Base-by-base conservation (phyloP, 2,113 vertebrate species). In the Tonatia bakeri region DNA sequence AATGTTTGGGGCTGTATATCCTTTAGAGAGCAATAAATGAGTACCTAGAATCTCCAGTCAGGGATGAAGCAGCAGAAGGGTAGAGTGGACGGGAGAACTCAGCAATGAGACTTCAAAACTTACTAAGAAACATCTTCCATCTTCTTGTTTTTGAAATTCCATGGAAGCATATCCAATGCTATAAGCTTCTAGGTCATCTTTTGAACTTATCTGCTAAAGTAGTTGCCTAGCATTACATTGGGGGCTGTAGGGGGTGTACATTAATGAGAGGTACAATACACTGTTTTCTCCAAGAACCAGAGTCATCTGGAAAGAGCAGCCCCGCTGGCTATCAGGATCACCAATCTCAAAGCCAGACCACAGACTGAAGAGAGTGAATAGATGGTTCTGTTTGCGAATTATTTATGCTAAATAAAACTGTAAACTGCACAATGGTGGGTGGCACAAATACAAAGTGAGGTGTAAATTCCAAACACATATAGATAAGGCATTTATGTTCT, bases 91-190 rank as follows among this genome's bases (percentile, higher is more conserved):
- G 3, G 64, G 54, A 28, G 31, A 88, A 84, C 6, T 85, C 31
- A 94, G 38, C 84, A 75, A 0, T 50, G 75, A 91, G 33, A 73
- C 20, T 33, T n/a, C 19, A 70, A 64, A 47, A 3, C 15, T 73
- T 84, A 80, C 73, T 92, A 52, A 83, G 79, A 36, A 89, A 64
- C 40, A 81, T 45, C 52, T 84, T 81, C 10, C 12, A 2, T 90
- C 26, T 91, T 94, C 59, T 91, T 17, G n/a, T 77, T 93, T 91
- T 73, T 89, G 52, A 93, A 90, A 91, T 91, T 91, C 17, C 7
- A 43, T 76, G 77, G 61, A 77, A 73, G 3, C 26, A 19, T 94
- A 81, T 73, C 1, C 11, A 64, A 9, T 75, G 17, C 12, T 56
- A 5, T 64, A 89, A 52, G 52, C 40, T 85, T 85, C 8, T 91